Base-by-base conservation (phyloP, 1,140 invertebrate genomes). In the Diorhabda carinulata region DNA sequence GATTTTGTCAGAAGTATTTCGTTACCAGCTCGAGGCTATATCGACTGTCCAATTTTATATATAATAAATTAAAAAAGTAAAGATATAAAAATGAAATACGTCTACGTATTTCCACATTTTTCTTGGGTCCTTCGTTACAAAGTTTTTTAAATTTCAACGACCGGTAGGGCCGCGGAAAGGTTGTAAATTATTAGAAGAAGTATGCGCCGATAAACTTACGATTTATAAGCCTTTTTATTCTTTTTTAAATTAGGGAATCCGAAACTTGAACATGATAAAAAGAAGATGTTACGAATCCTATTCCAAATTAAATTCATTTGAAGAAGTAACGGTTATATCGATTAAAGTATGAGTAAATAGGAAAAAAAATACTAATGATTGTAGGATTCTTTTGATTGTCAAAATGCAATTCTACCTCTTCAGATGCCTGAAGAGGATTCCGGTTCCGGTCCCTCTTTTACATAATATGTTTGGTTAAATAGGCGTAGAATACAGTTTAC, bases 61-160 rank as follows among this genome's bases (percentile, higher is more conserved):
- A 67, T 60, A 67, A 67, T 67, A 67, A 67, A 67, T 67, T 67
- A 60, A 67, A 67, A 43, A 67, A 67, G n/a, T 67, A 56, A 57
- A 67, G 65, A 67, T 67, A 67, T 67, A 67, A 67, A 67, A 67
- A 67, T 67, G 65, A 67, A 60, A 60, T 60, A 67, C 57, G 65
- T 59, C 43, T 9, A 41, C 65, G 58, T 43, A 67, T 57, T 67
- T 67, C 57, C 65, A 47, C 57, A 58, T 67, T 67, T 52, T 67
- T 67, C 65, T 60, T 67, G 10, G 65, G 8, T 44, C 65, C 43
- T 67, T 67, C 57, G 65, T 67, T 67, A 67, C 65, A 52, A 67
- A 67, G 57, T 67, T 67, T 67, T 67, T 60, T 44, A 67, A 67
- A 67, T 67, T 67, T 67, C 65, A 67, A 42, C 65, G 43, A 67